Base-by-base conservation (phyloP, 2,888 invertebrate genomes). In the Autographa pulchrina region DNA sequence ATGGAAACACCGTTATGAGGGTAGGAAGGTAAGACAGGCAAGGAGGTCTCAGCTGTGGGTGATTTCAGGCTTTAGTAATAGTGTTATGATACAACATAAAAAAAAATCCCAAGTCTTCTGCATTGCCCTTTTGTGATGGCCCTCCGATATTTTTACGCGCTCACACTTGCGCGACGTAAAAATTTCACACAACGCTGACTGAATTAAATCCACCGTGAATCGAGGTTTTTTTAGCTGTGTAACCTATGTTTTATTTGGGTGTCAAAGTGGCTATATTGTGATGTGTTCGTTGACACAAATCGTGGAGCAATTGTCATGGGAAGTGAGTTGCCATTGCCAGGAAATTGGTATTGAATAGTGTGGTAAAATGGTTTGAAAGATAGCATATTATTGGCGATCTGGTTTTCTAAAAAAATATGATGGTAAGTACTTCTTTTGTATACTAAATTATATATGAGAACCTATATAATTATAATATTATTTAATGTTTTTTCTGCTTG, bases 121-220 rank as follows among this genome's bases (percentile, higher is more conserved):
- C 2, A 5, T 20, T 52, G 4, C 14, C 0, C 0, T 14, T 11
- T 35, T 4, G 7, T 0, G 0, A 14, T 52, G 58, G 48, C 56
- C 54, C 54, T 67, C 64, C n/a, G 18, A 75, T 70, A 79, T 79
- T 62, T 70, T 68, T 67, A 76, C 62, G 70, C 65, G 65, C 56
- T 62, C 71, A 63, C 43, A 62, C 83, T 80, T 80, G 59, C 32
- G 59, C 77, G 56, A 63, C 56, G 35, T 43, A 64, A 52, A 48
- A 82, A 65, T 76, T 80, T 85, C 82, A 84, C 86, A 82, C 82
- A 68, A 70, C 68, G 75, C 75, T 85, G 83, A 85, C 82, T 81
- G 80, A 86, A 89, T 86, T 87, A 88, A 89, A 89, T 89, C 84
- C 84, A 85, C 81, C 87, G 85, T 86, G 75, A 83, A 81, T 82